A percentile compares a stretch with the other conserved stretches of the same genome.
Evolutionary conservation across 2,888 invertebrate species (phyloP).

Genomic region (Xanthorhoe designata): DNA sequence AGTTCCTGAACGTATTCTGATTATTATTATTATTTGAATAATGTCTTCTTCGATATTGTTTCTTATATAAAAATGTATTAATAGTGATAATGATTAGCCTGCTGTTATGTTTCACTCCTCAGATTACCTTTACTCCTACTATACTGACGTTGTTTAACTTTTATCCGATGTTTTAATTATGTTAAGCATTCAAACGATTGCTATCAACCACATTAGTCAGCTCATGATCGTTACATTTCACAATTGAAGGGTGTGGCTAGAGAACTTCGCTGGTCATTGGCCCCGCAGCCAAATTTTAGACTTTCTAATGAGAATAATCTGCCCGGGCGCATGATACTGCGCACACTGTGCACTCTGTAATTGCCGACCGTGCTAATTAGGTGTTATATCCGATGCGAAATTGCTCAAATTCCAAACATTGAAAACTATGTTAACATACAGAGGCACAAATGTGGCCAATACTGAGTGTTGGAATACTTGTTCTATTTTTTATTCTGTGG

Average conservation of each 20-base stretch:
- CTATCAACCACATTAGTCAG: slow-evolving; percentile 31
- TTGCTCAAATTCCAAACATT: slow-evolving; percentile 49
- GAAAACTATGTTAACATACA: slow-evolving; percentile 37
- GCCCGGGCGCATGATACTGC: slow-evolving; percentile 61
- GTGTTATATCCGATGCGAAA: slow-evolving; percentile 56
- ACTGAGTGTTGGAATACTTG: too few species aligned
- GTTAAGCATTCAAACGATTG: slow-evolving; percentile 11
- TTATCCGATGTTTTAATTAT: background rate
- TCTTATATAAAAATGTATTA: too few species aligned
- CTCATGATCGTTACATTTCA: slow-evolving; percentile 56
- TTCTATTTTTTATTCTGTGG: too few species aligned
- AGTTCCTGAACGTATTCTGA: too few species aligned
- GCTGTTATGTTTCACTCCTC: too few species aligned
- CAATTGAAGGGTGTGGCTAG: slow-evolving; percentile 69
- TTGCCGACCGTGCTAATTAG: slow-evolving; percentile 58
- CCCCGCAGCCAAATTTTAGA: slow-evolving; percentile 71
- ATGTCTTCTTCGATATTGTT: too few species aligned
- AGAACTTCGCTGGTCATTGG: slow-evolving; percentile 72
- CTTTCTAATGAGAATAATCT: slow-evolving; percentile 80
- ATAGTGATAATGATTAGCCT: too few species aligned
- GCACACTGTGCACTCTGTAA: slow-evolving; percentile 56
- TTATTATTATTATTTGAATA: too few species aligned
- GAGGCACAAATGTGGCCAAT: too few species aligned
- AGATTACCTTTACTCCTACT: too few species aligned
- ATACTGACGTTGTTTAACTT: background rate